A percentile compares a stretch with the other conserved stretches of the same genome.
Evolutionary conservation across 2,888 invertebrate genomes (phyloP).

Genomic region (Pandemis cinnamomeana): DNA sequence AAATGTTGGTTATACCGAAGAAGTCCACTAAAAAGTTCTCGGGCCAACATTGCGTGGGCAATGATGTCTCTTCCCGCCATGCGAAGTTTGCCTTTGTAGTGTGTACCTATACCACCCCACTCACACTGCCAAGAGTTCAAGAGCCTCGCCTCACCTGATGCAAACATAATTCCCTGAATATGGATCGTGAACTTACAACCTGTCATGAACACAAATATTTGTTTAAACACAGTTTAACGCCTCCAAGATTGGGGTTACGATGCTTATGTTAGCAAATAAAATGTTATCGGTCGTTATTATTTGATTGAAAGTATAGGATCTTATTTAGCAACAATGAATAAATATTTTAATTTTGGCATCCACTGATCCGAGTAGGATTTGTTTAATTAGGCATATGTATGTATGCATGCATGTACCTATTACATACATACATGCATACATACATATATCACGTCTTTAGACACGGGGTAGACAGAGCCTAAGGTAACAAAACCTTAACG

Average conservation of each 20-base stretch:
- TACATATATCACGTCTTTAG: no score
- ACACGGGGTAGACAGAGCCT: no score
- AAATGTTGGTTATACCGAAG: background rate
- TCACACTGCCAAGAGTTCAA: constrained; percentile 47
- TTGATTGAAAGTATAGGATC: background rate
- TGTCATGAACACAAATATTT: constrained; percentile 46
- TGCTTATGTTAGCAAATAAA: constrained; percentile 14
- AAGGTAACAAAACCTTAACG: no score
- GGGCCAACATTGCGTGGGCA: background rate
- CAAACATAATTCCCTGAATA: constrained; percentile 53
- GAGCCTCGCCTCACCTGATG: constrained; percentile 48
- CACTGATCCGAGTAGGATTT: no score
- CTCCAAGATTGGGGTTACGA: constrained; percentile 38
- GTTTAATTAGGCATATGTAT: no score
- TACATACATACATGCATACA: no score
- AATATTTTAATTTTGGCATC: no score
- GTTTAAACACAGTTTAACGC: constrained; percentile 44
- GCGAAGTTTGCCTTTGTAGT: background rate
- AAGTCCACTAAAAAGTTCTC: background rate
- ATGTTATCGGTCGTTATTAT: background rate
- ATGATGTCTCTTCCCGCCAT: background rate
- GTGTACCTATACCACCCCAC: constrained; percentile 44
- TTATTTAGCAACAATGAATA: no score
- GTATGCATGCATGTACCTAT: no score
- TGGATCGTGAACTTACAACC: constrained; percentile 46